Percentiles rank a stretch among this genome's conserved stretches.
These are phyloP conservation scores for Drosophila flavopinicola DNA, from an alignment of 2,888 invertebrate species.

Conservation along the genomic window DNA sequence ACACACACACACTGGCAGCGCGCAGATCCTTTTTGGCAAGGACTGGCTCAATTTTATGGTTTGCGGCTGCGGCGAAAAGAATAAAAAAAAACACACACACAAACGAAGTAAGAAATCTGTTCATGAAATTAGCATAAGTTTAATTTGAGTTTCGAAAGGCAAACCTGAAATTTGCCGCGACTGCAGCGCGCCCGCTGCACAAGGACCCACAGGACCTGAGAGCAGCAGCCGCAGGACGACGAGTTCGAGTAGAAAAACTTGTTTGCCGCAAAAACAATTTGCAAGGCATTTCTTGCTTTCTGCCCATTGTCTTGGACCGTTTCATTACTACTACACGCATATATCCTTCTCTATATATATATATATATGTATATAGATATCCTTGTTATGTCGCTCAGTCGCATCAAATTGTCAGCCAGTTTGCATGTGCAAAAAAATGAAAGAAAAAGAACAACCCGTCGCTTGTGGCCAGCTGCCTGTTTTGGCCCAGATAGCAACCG, in stretches of 20 bases:
- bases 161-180: conserved; percentile 58
- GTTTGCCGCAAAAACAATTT: conserved; percentile 71
- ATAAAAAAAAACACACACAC: conserved; percentile 13
- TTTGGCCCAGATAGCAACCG: conserved; percentile 23
- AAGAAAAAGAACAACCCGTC: conserved; percentile 20
- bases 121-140: conserved; percentile 71
- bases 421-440: conserved; percentile 9
- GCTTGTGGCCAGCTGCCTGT: conserved; percentile 29
- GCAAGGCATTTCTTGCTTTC: conserved; percentile 69
- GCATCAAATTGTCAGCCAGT: conserved; percentile 47
- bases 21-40: conserved; percentile 43
- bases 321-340: conserved; percentile 23
- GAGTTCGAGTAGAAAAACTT: conserved; percentile 42
- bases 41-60: conserved; percentile 71
- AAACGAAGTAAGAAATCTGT: conserved; percentile 51
- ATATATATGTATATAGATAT: not conserved
- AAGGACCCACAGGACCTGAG: conserved; percentile 14
- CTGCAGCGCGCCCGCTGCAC: conserved; percentile 10
- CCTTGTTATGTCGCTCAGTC: conserved; percentile 13
- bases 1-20: conserved; percentile 6
- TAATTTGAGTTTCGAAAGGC: conserved; percentile 68
- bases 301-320: conserved; percentile 42
- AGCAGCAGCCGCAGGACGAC: conserved; percentile 28
- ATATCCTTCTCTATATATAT: not conserved
- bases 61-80: conserved; percentile 65